phyloP scores from a whole-genome alignment of 2,113 vertebrate genomes.

The Suncus etruscus region DNA sequence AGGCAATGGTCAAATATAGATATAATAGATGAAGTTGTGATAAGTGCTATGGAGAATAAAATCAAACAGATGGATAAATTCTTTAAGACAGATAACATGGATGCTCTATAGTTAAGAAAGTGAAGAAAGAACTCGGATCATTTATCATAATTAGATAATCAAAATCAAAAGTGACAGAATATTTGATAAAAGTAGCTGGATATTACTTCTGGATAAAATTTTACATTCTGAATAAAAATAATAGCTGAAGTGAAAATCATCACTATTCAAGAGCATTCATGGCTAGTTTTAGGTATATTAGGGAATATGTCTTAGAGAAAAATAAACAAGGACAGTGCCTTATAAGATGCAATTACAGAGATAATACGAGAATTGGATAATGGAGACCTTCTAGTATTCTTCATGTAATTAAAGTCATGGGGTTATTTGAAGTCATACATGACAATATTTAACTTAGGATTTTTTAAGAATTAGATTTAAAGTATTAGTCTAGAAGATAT shows the following conservation, averaged over 20 bases:
- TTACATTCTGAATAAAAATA: not conserved
- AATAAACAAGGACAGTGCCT: not conserved
- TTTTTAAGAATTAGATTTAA: not conserved
- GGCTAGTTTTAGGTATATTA: not conserved
- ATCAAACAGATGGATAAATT: not conserved
- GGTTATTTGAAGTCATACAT: not conserved
- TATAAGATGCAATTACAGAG: not conserved
- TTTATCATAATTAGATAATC: not conserved
- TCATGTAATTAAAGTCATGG: not conserved
- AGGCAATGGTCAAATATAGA: not conserved
- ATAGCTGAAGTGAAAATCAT: not conserved
- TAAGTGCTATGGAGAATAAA: not conserved
- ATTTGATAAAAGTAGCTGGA: not conserved
- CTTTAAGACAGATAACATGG: not conserved
- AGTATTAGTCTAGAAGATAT: not conserved
- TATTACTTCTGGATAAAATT: too few species aligned
- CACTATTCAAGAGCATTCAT: not conserved
- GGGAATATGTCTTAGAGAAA: not conserved
- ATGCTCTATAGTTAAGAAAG: not conserved
- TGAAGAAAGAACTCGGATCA: not conserved
- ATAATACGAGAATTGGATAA: not conserved
- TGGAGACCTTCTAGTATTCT: not conserved
- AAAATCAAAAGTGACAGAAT: not conserved
- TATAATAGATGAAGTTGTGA: not conserved
- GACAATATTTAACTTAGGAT: not conserved